Percentiles rank a stretch among this genome's conserved stretches.
Conservation (phyloP, 2,113 vertebrate species). For the Piprites chloris region DNA sequence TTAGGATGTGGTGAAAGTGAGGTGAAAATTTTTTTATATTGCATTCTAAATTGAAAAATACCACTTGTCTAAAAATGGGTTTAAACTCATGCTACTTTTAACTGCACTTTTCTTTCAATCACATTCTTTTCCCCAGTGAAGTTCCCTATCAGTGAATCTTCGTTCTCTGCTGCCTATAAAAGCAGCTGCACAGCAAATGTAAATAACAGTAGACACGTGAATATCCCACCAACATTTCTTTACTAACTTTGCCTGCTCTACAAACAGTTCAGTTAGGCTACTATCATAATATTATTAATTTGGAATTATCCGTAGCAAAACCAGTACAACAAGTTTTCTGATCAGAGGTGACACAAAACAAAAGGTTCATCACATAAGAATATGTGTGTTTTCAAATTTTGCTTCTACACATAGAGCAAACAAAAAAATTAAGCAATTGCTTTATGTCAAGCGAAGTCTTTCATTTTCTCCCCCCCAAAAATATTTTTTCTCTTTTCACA, state of each 20-base stretch:
- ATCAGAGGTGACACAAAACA: neutral
- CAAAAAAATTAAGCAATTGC: neutral
- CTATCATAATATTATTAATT: neutral
- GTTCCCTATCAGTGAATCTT: neutral
- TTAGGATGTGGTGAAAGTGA: neutral
- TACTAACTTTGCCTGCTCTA: neutral
- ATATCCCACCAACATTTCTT: neutral
- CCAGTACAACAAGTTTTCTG: neutral
- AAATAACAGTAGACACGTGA: neutral
- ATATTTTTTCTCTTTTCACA: neutral
- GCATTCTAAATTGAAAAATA: neutral
- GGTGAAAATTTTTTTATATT: neutral
- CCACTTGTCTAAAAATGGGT: neutral
- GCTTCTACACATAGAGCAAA: neutral
- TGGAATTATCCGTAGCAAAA: neutral
- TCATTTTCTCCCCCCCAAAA: neutral
- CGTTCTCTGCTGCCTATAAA: neutral
- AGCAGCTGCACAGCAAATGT: neutral
- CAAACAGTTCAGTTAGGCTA: neutral
- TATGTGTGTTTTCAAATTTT: rapidly evolving
- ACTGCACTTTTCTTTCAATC: neutral
- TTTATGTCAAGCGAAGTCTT: neutral
- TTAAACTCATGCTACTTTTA: neutral
- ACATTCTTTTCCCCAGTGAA: neutral
- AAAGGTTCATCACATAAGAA: neutral